Base-by-base conservation (phyloP, 2,113 vertebrate species). In the Melospiza georgiana region DNA sequence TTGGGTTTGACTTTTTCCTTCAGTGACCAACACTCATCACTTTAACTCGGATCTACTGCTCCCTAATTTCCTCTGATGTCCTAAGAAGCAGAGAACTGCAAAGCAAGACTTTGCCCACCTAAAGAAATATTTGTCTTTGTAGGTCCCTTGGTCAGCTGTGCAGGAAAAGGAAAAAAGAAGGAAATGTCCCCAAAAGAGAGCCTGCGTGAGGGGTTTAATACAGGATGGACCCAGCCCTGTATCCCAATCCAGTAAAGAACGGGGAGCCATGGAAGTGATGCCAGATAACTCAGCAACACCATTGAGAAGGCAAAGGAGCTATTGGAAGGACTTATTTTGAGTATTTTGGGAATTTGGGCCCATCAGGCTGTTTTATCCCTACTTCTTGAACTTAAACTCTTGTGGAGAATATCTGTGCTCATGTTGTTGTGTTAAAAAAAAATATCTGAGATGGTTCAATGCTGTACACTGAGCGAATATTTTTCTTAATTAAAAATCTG, bases 361-460 rank as follows among this genome's bases (percentile, higher is more conserved):
- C 58, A 65, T 17, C 33, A 74, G 35, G 10, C 4, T 90, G 9
- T 43, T 77, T 49, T 55, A 61, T 3, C 9, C n/a, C 10, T 33
- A 1, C 46, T 71, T 84, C 57, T n/a, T n/a, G 20, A 74, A 75
- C 14, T 37, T 71, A 5, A 0, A 1, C 4, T 87, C 6, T 7
- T 20, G 2, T 67, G 25, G 10, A 31, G 5, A 71, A 43, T 20
- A 16, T 67, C n/a, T 82, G 43, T 43, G 37, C 21, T 67, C 6
- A n/a, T 4, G 8, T 4, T 61, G 5, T 4, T 83, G 0, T 5
- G 13, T 74, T 71, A 31, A 3, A 24, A 31, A 3, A 24, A 1
- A 28, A 5, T 3, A 23, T n/a, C 10, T 37, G n/a, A 69, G 27
- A 57, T 24, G 19, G 6, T 24, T 86, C 1, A 1, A 12, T 8